Evolutionary conservation across 2,113 vertebrate genomes (phyloP), one percentile per base, ranked within the genome.

Genomic region (Nycticryphes semicollaris): DNA sequence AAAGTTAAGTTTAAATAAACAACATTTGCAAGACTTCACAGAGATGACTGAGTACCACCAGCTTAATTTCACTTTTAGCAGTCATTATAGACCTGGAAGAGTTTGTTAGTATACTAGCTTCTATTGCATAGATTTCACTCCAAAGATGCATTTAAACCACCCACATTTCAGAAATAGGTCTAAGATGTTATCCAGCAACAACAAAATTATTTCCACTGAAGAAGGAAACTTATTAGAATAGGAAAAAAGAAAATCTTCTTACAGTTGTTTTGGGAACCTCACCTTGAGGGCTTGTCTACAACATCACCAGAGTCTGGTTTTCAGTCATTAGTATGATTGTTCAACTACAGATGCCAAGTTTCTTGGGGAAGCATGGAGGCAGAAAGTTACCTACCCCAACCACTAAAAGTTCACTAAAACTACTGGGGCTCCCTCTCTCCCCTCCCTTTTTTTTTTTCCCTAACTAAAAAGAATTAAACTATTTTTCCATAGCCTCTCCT

Each of bases 261-360:
- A 28, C 37, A 67, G 91, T 74, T 95, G 81, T 86, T 92, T 92
- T 81, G 83, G 83, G 89, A 92, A 92, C 45, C 23, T 30, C 76
- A 62, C 72, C 79, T 94, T 33, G 47, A 25, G 79, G 85, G 82
- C 79, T 89, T 60, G 87, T 91, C 96, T 96, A 8, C 84, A 88
- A 17, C 53, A 80, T 77, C 63, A 50, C 59, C 70, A 5, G 16
- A 62, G 79, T 39, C 90, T 80, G 87, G 39, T 70, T 92, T 85
- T 47, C 72, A 90, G 63, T 77, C 82, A 85, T 82, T 89, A 80
- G 13, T 10, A n/a, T 27, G 43, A 66, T 43, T 35, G 48, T 56
- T 76, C 39, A 51, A 43, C 31, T 48, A 59, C 30, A 33, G 37
- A n/a, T 94, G 92, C 75, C 79, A 68, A 21, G 90, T 74, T 70